Conservation (phyloP, 2,888 invertebrate species). For the Calameuta filiformis region DNA sequence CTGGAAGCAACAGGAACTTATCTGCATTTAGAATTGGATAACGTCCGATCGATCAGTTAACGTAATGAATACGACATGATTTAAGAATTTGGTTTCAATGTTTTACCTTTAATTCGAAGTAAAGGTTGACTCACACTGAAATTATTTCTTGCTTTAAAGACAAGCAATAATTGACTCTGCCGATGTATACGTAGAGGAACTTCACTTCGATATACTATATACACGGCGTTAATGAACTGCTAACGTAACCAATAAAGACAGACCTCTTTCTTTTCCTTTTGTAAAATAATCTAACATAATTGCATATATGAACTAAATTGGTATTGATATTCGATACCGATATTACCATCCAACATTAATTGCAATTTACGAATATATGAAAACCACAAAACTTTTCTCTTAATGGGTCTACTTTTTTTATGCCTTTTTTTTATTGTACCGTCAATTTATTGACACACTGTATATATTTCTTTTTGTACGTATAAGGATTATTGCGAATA, state of each 20-base stretch:
- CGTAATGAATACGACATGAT: slow-evolving; percentile 8
- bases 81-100: not conserved
- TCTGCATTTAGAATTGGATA: slow-evolving; percentile 55
- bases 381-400: not conserved
- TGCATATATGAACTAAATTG: not conserved
- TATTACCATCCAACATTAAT: not conserved
- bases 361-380: not conserved
- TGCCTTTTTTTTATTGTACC: not conserved
- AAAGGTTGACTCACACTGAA: not conserved
- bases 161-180: no score
- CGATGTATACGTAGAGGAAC: no score
- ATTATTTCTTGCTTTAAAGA: not conserved
- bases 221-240: not conserved
- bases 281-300: not conserved
- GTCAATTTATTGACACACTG: not conserved
- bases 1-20: slow-evolving; percentile 33
- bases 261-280: not conserved
- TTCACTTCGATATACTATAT: not conserved
- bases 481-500: not conserved
- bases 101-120: not conserved
- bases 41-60: slow-evolving; percentile 49
- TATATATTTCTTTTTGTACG: not conserved
- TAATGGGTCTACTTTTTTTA: not conserved
- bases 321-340: not conserved
- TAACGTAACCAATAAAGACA: not conserved